These are phyloP conservation scores for Cirrhinus mrigala DNA, from an alignment of 2,797 vertebrate species.

Conservation along the genomic window DNA sequence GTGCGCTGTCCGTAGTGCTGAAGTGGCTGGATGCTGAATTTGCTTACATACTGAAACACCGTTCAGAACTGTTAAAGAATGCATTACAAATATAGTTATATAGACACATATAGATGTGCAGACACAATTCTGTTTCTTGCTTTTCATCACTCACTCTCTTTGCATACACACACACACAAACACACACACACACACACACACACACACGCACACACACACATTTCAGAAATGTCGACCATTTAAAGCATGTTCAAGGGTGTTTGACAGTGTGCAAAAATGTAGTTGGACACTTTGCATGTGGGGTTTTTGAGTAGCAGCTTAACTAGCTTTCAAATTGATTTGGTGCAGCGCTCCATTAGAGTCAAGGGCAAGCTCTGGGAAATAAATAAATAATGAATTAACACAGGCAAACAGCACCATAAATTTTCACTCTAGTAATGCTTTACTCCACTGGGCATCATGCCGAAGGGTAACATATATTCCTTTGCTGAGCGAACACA, in stretches of 20 bases:
- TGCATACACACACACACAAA: too few species aligned
- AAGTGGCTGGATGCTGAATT: background rate
- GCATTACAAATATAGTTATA: background rate
- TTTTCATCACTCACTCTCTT: slow-evolving; percentile 15
- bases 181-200: background rate
- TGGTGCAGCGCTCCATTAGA: slow-evolving; percentile 45
- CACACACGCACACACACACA: background rate
- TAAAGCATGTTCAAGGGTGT: slow-evolving; percentile 1
- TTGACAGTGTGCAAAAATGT: background rate
- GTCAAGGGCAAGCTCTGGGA: slow-evolving; percentile 28
- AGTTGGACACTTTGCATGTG: background rate
- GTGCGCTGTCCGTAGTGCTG: slow-evolving; percentile 1
- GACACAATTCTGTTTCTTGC: background rate
- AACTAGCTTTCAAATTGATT: slow-evolving; percentile 44
- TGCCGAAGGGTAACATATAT: slow-evolving; percentile 25
- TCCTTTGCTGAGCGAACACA: background rate
- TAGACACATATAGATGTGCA: background rate
- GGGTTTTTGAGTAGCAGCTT: slow-evolving; percentile 23
- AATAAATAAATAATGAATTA: slow-evolving; percentile 46
- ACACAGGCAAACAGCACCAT: slow-evolving; percentile 16
- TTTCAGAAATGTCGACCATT: slow-evolving; percentile 2
- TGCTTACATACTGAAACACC: background rate
- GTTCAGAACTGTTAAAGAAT: slow-evolving; percentile 1
- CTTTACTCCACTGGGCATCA: background rate
- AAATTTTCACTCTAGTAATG: slow-evolving; percentile 24